Evolutionary conservation across 2,113 vertebrate genomes (phyloP), one percentile per base, ranked within the genome.

Genomic region (Ochotona princeps): DNA sequence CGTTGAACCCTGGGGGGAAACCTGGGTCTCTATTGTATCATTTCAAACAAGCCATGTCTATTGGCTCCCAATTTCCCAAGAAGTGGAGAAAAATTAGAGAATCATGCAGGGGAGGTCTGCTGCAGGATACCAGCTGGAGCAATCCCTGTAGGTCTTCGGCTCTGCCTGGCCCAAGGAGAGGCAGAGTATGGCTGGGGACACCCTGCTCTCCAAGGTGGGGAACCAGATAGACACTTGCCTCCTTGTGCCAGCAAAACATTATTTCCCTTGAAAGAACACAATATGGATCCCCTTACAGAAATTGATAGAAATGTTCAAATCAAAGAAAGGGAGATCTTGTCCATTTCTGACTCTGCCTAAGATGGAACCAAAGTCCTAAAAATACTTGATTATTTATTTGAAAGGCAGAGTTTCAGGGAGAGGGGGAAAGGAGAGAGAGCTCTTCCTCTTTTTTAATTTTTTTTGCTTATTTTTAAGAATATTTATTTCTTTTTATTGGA

Each of bases 71-170:
- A 44, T 21, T 82, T 60, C 92, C 69, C 51, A 85, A 20, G 85
- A 0, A 3, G 11, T n/a, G 30, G 67, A 80, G 73, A 83, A 61
- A 91, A 69, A 73, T 54, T 49, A 83, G 76, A 94, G 14, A 30
- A 23, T 30, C 63, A 30, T 0, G 51, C 11, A n/a, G 51, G 26
- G 61, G 51, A 93, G 69, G 28, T 25, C 63, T 25, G 38, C 67
- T 65, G 67, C 61, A 82, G 32, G 89, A 60, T 10, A 63, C 67
- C 72, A 91, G 91, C 70, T 80, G 70, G 60, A 89, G 81, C 13
- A 7, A 73, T 38, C 13, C 38, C 35, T 35, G 18, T 49, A 14
- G 65, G 35, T 35, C 69, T 70, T 32, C 70, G 69, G 49, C 13
- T 89, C 83, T 81, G 35, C 21, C 76, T 47, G 38, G 61, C 26